A percentile compares a stretch with the other conserved stretches of the same genome.
Conservation (phyloP, 2,797 vertebrate species). For the Schizopygopsis malacanthus region DNA sequence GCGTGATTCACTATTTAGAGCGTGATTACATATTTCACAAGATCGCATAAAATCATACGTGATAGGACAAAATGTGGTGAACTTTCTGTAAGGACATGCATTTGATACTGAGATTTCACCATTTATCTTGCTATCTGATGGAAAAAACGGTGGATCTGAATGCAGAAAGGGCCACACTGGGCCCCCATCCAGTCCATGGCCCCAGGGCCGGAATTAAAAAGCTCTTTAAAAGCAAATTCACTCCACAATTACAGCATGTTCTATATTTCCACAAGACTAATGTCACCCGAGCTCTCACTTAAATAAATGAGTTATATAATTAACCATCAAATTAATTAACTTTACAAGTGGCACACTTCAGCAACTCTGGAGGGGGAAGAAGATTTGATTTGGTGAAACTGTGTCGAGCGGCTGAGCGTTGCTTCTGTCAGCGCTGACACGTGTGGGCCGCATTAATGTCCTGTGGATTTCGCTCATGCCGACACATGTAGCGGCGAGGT, state of each 20-base stretch:
- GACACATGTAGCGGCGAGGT: slow-evolving; percentile 53
- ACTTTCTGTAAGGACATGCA: background rate
- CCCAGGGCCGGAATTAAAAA: slow-evolving; percentile 56
- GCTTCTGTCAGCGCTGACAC: slow-evolving; percentile 40
- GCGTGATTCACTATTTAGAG: slow-evolving; percentile 21
- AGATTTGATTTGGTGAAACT: slow-evolving; percentile 36
- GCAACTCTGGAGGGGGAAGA: slow-evolving; percentile 51
- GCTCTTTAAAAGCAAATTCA: slow-evolving; percentile 60
- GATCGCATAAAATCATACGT: background rate
- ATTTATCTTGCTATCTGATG: background rate
- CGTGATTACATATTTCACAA: slow-evolving; percentile 23
- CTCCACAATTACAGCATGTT: slow-evolving; percentile 64
- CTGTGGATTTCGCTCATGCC: slow-evolving; percentile 61
- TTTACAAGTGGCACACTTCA: slow-evolving; percentile 63
- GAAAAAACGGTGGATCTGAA: background rate
- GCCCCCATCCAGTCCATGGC: slow-evolving; percentile 23
- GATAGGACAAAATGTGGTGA: background rate
- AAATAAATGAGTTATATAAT: slow-evolving; percentile 67
- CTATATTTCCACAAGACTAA: slow-evolving; percentile 58
- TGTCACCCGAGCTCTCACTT: slow-evolving; percentile 59
- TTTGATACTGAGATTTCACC: background rate
- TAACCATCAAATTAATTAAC: slow-evolving; percentile 66
- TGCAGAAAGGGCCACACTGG: slow-evolving; percentile 22
- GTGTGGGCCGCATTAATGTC: slow-evolving; percentile 44
- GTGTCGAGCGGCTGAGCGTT: slow-evolving; percentile 44